Conservation (phyloP, 2,797 vertebrate genomes). For the Setipinna tenuifilis region DNA sequence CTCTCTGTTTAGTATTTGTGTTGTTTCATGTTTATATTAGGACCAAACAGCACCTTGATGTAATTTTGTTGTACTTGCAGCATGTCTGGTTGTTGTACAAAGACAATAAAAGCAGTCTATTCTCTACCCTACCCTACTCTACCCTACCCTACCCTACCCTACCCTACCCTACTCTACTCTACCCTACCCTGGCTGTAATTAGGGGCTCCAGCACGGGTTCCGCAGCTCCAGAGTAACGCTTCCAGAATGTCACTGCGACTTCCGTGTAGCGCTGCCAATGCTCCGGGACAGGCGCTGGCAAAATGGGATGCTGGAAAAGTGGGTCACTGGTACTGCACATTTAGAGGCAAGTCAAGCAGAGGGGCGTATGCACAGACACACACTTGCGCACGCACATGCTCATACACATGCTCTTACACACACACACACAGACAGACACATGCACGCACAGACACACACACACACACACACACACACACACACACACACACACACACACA, state of each 20-base stretch:
- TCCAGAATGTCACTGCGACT: slow-evolving; percentile 33
- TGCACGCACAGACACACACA: no score
- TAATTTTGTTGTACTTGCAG: no score
- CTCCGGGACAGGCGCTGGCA: slow-evolving; percentile 54
- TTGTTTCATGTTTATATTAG: no score
- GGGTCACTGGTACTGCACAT: slow-evolving; percentile 65
- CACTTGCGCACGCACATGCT: no score
- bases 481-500: no score
- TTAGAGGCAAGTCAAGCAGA: slow-evolving; percentile 48
- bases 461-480: no score
- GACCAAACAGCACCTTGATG: no score
- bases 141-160: no score
- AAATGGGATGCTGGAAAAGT: slow-evolving; percentile 67
- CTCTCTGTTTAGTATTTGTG: no score
- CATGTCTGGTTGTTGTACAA: no score
- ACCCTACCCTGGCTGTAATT: background rate
- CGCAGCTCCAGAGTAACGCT: background rate
- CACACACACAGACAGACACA: background rate
- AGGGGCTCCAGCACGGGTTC: background rate
- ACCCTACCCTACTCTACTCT: background rate
- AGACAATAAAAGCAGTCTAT: no score
- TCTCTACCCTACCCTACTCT: no score
- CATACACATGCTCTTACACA: background rate
- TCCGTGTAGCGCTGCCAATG: slow-evolving; percentile 55
- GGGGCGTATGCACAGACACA: background rate